These are phyloP conservation scores for Ascaphus truei DNA, from an alignment of 2,113 vertebrate genomes.

Conservation along the genomic window DNA sequence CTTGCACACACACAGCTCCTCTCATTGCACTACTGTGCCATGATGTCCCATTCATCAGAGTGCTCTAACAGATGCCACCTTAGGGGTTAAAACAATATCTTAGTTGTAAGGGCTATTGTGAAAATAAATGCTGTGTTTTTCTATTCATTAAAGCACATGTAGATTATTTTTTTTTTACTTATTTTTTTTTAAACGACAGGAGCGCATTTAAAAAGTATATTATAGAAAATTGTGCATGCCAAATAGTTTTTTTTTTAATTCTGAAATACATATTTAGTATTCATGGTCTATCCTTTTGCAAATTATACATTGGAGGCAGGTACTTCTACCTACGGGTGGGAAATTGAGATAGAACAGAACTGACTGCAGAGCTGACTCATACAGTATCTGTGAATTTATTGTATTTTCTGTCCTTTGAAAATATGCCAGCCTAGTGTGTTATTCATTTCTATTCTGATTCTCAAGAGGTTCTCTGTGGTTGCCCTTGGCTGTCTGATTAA, in stretches of 20 bases:
- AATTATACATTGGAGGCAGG: conserved; percentile 29
- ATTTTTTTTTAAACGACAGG: conserved; percentile 14
- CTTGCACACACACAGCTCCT: too few relatives aligned
- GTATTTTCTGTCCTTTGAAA: conserved; percentile 47
- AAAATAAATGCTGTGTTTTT: background rate
- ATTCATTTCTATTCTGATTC: conserved; percentile 57
- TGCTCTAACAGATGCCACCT: background rate
- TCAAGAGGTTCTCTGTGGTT: conserved; percentile 48
- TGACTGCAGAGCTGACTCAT: conserved; percentile 35
- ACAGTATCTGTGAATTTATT: conserved; percentile 25
- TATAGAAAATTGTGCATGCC: conserved; percentile 38
- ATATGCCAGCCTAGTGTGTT: conserved; percentile 40
- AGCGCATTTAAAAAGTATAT: conserved; percentile 33
- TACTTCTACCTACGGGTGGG: conserved; percentile 1
- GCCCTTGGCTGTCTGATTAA: conserved; percentile 53
- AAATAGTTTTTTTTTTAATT: conserved; percentile 14
- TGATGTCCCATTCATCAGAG: conserved; percentile 38
- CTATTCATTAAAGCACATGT: conserved; percentile 50
- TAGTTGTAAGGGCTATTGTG: background rate
- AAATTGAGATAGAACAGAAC: conserved; percentile 23
- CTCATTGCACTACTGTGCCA: too few relatives aligned
- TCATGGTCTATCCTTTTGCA: conserved; percentile 11
- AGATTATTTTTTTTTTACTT: conserved; percentile 42
- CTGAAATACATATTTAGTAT: conserved; percentile 39
- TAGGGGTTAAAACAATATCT: conserved; percentile 9